Base-by-base conservation (phyloP, 2,113 vertebrate genomes). In the Mesocricetus auratus region DNA sequence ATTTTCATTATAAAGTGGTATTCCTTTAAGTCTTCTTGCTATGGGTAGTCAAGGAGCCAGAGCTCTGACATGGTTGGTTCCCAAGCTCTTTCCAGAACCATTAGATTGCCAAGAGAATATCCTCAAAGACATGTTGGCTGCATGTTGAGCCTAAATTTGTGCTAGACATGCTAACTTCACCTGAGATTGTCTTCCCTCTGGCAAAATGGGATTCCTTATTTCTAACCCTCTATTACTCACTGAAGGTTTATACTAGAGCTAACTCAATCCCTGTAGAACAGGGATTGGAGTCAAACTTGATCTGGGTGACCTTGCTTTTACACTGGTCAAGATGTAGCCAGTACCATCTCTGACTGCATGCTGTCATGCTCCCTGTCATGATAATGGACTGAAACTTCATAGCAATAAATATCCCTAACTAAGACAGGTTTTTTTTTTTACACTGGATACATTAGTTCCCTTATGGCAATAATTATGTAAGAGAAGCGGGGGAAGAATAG, bases 1-100 rank as follows among this genome's bases (percentile, higher is more conserved):
- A 68, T 93, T 94, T 95, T 79, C 89, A 42, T 86, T 91, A 96
- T 56, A 29, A 94, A 95, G 85, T 93, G 74, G 15, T 93, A 93
- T 86, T 96, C 96, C 53, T 78, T 86, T 16, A 16, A 87, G 22
- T 66, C 6, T 90, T 91, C 93, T 74, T 16, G 90, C 92, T 87
- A 79, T 91, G 24, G 79, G 7, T 92, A 50, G 36, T 77, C 31
- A 94, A 45, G 62, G 50, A 89, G 79, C 58, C 15, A 88, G 66
- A 93, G n/a, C 90, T 79, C 66, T 92, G 53, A 82, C 12, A 62
- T 92, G 15, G 7, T 53, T 96, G 24, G 2, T 12, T 91, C 60
- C 13, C 29, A 96, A 85, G 24, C 3, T 60, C 22, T 71, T 94
- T 45, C 71, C 26, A 47, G 42, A 50, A 36, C 53, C 90, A 82